Conservation (phyloP, 2,888 invertebrate species). For the Andrena trimmerana region DNA sequence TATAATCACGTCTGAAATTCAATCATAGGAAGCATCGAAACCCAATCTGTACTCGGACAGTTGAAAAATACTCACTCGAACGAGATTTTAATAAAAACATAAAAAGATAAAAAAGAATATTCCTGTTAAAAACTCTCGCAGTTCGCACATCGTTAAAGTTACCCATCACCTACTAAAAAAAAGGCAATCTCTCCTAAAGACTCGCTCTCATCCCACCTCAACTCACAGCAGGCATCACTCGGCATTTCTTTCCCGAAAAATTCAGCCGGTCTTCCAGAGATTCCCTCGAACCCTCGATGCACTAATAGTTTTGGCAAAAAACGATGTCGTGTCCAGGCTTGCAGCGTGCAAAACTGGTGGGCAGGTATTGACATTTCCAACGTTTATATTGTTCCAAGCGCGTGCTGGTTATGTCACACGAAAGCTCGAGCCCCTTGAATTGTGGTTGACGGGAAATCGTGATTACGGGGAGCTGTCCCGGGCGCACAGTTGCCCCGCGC, state of each 20-base stretch:
- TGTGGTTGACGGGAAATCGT: conserved; percentile 23
- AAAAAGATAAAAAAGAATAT: no score
- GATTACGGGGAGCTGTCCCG: background rate
- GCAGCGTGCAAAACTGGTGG: background rate
- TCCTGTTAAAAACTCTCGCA: no score
- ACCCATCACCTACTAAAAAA: no score
- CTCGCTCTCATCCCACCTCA: no score
- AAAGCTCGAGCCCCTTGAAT: background rate
- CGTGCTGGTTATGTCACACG: conserved; percentile 10
- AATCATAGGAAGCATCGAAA: background rate
- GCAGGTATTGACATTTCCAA: conserved; percentile 12
- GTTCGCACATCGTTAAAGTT: no score
- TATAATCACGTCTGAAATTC: conserved; percentile 27
- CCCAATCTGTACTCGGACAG: background rate
- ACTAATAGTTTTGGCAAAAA: background rate
- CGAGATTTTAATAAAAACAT: background rate
- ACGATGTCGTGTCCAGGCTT: background rate
- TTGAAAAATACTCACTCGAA: no score
- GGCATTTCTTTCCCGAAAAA: no score
- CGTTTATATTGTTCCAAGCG: background rate
- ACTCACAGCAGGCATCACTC: no score
- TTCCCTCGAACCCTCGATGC: no score
- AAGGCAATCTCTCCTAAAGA: no score
- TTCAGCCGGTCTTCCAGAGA: no score
- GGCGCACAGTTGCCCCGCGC: background rate